Percentiles rank a stretch among this genome's conserved stretches.
These are phyloP conservation scores for Rhombomys opimus DNA, from an alignment of 2,113 vertebrate genomes.

Conservation along the genomic window DNA sequence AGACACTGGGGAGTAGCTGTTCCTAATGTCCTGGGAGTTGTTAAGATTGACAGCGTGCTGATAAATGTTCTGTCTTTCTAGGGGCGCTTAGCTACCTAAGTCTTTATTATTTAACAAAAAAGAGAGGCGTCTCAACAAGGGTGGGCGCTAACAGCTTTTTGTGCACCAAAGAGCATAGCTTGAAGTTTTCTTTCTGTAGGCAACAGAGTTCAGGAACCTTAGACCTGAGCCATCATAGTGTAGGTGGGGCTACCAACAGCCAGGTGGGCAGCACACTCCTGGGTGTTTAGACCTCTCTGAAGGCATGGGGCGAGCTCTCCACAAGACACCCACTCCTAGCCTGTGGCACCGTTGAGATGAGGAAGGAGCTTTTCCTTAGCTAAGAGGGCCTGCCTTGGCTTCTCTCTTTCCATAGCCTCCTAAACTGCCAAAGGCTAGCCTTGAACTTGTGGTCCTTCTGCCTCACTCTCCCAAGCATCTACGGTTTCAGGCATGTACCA, in stretches of 20 bases:
- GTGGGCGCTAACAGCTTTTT: background rate
- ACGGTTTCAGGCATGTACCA: background rate
- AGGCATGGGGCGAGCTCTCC: background rate
- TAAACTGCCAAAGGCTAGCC: background rate
- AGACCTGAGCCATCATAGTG: accelerated
- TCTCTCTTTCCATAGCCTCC: background rate
- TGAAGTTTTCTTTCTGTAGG: background rate
- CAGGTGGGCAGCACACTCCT: background rate
- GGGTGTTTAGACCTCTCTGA: background rate
- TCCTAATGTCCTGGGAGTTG: background rate
- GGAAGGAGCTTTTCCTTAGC: background rate
- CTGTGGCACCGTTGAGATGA: accelerated
- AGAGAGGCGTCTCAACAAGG: background rate
- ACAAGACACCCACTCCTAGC: too few species aligned
- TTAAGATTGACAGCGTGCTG: background rate
- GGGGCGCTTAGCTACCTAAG: background rate
- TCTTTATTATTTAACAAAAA: background rate
- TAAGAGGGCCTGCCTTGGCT: background rate
- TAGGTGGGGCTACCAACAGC: background rate
- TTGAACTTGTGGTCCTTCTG: background rate
- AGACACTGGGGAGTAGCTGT: background rate
- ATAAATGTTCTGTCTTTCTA: background rate
- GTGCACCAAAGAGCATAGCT: background rate
- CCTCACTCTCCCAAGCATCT: background rate
- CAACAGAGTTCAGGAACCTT: background rate